Conservation (phyloP, 1,140 invertebrate genomes). For the Acyrthosiphon pisum region DNA sequence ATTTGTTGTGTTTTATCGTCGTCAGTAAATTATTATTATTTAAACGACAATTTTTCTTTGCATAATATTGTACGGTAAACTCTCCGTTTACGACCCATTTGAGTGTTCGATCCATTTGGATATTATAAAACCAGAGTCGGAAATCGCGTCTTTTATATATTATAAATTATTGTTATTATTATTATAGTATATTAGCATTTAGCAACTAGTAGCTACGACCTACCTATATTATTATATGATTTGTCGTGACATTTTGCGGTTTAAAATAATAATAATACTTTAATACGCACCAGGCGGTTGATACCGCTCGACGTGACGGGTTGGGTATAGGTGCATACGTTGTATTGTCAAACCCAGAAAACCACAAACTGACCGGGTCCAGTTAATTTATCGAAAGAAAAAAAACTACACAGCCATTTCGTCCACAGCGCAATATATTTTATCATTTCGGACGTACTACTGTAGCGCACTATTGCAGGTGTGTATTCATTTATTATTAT, state of each 20-base stretch:
- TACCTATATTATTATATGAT: not conserved
- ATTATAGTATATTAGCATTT: too few species aligned
- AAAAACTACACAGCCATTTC: not conserved
- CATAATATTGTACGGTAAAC: not conserved
- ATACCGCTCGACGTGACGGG: not conserved
- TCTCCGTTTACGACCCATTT: not conserved
- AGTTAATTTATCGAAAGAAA: conserved; percentile 1
- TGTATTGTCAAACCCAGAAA: not conserved
- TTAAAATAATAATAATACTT: not conserved
- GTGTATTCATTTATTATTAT: not conserved
- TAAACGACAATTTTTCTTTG: not conserved
- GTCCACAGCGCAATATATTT: not conserved
- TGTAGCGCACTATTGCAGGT: not conserved
- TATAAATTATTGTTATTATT: not conserved
- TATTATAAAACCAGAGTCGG: not conserved
- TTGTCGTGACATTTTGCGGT: not conserved
- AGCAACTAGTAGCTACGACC: not conserved
- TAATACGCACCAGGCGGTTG: not conserved
- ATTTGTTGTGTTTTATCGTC: not conserved
- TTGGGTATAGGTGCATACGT: not conserved
- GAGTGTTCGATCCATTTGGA: not conserved
- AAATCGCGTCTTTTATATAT: not conserved
- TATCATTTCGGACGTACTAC: not conserved
- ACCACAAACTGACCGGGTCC: not conserved
- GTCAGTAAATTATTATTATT: not conserved